These are phyloP conservation scores for Apodemus sylvaticus DNA, from an alignment of 2,113 vertebrate species.

Conservation along the genomic window DNA sequence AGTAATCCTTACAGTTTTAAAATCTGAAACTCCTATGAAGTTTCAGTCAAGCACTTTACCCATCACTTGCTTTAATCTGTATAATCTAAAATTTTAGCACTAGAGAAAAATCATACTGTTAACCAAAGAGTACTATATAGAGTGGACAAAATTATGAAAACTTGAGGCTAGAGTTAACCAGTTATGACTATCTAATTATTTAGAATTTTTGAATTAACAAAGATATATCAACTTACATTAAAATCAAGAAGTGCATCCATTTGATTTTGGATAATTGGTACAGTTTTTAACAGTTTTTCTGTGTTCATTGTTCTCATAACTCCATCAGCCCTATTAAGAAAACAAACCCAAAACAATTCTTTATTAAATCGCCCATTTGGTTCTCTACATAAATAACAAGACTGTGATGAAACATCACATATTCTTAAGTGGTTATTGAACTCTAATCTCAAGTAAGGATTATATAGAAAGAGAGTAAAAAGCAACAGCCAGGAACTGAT, in stretches of 20 bases:
- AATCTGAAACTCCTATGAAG: constrained; percentile 7
- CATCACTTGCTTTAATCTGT: constrained; percentile 11
- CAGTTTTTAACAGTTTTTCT: constrained; percentile 96
- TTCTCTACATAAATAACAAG: constrained; percentile 45
- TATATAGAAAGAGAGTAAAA: constrained; percentile 14
- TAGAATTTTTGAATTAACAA: constrained; percentile 37
- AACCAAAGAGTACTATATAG: not conserved
- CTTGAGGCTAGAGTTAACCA: not conserved
- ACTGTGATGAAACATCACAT: constrained; percentile 4
- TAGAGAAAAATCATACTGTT: not conserved
- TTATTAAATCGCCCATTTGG: constrained; percentile 38
- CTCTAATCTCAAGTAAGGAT: constrained; percentile 26
- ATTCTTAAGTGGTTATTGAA: constrained; percentile 52
- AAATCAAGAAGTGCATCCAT: constrained; percentile 97
- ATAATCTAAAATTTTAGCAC: not conserved
- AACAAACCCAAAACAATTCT: constrained; percentile 60
- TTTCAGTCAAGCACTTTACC: not conserved
- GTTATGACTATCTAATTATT: constrained; percentile 7
- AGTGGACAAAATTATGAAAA: constrained; percentile 21
- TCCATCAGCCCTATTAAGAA: constrained; percentile 91
- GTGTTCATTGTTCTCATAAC: constrained; percentile 99
- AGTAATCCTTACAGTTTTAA: not conserved
- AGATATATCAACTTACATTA: constrained; percentile 89
- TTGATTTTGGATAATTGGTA: constrained; percentile 95
- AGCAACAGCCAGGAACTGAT: not conserved